These are phyloP conservation scores for Arctia plantaginis DNA, from an alignment of 2,888 invertebrate species.

Conservation along the genomic window DNA sequence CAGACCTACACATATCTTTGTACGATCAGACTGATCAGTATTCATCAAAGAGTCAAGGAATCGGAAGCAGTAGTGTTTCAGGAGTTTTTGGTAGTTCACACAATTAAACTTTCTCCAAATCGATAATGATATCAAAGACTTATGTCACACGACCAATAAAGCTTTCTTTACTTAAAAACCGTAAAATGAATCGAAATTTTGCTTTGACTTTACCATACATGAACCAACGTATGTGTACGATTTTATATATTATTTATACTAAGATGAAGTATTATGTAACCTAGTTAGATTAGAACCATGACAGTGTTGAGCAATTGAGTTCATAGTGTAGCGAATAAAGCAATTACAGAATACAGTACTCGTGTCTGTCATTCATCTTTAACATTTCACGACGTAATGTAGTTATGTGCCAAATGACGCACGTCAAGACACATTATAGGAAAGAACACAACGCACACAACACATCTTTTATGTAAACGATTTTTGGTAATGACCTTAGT, in stretches of 20 bases:
- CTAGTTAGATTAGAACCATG: neutral
- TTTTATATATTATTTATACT: neutral
- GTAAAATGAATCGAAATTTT: neutral
- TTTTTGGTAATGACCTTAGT: slow-evolving; percentile 7
- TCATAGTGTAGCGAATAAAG: slow-evolving; percentile 8
- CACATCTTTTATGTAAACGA: neutral
- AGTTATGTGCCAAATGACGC: slow-evolving; percentile 11
- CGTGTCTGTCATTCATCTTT: slow-evolving; percentile 11
- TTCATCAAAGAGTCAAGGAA: no score
- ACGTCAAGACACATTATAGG: neutral
- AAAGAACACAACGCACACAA: slow-evolving; percentile 8
- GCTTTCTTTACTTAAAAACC: neutral
- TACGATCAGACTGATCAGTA: no score
- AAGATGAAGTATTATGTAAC: neutral
- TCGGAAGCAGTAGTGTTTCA: no score
- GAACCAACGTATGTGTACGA: neutral
- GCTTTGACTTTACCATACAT: neutral
- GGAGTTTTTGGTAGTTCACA: no score
- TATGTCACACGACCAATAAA: no score
- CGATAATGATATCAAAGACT: no score
- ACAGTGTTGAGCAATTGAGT: neutral
- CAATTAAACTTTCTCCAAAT: no score
- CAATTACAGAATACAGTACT: slow-evolving; percentile 10
- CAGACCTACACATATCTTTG: no score
- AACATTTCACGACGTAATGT: slow-evolving; percentile 4